These are phyloP conservation scores for Subanguina moxae DNA, from an alignment of 1,140 invertebrate species.

Conservation along the genomic window DNA sequence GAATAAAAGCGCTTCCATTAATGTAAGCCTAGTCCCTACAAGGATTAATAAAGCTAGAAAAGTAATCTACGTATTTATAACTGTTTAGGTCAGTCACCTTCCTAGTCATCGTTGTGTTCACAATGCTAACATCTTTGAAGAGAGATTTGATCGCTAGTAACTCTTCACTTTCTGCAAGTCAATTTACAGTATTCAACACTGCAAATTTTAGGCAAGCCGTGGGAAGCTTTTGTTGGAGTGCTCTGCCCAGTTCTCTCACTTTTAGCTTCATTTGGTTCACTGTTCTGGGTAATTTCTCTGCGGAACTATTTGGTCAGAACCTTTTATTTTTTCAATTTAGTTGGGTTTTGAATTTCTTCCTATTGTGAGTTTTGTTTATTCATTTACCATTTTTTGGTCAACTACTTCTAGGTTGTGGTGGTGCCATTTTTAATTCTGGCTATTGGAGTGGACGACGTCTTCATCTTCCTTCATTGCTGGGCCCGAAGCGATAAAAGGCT, in stretches of 20 bases:
- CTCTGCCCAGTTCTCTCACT: slow-evolving; percentile 54
- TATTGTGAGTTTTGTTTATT: slow-evolving; percentile 43
- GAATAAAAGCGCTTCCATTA: slow-evolving; percentile 51
- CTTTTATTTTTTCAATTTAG: slow-evolving; percentile 25
- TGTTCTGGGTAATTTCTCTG: slow-evolving; percentile 51
- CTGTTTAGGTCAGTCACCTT: slow-evolving; percentile 39
- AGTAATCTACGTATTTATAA: no score
- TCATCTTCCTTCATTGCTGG: slow-evolving; percentile 57
- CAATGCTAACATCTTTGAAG: slow-evolving; percentile 54
- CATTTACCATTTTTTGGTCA: no score
- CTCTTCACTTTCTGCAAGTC: no score
- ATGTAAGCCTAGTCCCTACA: slow-evolving; percentile 19
- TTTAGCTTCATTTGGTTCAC: slow-evolving; percentile 48
- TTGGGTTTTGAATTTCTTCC: slow-evolving; percentile 54
- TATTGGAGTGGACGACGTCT: slow-evolving; percentile 56
- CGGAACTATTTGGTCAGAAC: no score
- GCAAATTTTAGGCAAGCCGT: slow-evolving; percentile 42
- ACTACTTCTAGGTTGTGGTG: slow-evolving; percentile 16
- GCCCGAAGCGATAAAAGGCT: slow-evolving; percentile 34
- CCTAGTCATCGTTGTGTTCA: slow-evolving; percentile 51
- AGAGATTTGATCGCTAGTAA: slow-evolving; percentile 44
- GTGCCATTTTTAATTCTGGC: slow-evolving; percentile 56
- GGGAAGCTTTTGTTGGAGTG: slow-evolving; percentile 54
- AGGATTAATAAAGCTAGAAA: no score
- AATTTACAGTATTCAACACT: no score